A percentile compares a stretch with the other conserved stretches of the same genome.
Conservation (phyloP, 2,797 vertebrate genomes). For the Sternarchorhynchus goeldii region DNA sequence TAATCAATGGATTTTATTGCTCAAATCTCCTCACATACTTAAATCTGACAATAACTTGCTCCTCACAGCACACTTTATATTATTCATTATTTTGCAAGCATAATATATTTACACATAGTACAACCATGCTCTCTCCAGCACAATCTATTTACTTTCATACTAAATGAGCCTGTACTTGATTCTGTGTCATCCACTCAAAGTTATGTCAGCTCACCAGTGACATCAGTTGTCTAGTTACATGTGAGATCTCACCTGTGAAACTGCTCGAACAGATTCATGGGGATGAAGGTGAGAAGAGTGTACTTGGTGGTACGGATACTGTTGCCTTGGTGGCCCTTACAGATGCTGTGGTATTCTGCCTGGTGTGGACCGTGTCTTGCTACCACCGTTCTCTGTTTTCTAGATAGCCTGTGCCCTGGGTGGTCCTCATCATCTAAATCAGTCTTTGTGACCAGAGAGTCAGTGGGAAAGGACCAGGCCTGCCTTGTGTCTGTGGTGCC, state of each 20-base stretch:
- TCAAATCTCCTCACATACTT: neutral
- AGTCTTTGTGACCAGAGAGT: conserved; percentile 53
- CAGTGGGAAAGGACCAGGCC: conserved; percentile 66
- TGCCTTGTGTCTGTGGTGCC: conserved; percentile 56
- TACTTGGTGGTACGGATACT: conserved; percentile 92
- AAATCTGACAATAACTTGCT: neutral
- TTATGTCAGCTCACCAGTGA: no score
- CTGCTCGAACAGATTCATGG: conserved; percentile 94
- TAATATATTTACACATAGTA: neutral
- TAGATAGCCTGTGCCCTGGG: conserved; percentile 50
- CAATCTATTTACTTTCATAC: no score
- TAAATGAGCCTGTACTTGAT: no score
- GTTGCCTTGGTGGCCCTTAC: conserved; percentile 82
- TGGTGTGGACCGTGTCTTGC: conserved; percentile 76
- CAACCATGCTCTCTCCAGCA: neutral
- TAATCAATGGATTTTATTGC: neutral
- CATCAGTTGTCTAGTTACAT: neutral
- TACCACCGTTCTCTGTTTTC: conserved; percentile 80
- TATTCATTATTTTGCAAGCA: neutral
- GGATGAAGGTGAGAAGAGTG: conserved; percentile 87
- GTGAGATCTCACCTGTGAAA: conserved; percentile 85
- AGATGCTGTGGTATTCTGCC: conserved; percentile 77
- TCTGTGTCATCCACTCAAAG: no score
- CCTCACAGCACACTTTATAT: neutral
- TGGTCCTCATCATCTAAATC: conserved; percentile 49